Conservation (phyloP, 2,888 invertebrate genomes). For the Koerneria pararmatus region DNA sequence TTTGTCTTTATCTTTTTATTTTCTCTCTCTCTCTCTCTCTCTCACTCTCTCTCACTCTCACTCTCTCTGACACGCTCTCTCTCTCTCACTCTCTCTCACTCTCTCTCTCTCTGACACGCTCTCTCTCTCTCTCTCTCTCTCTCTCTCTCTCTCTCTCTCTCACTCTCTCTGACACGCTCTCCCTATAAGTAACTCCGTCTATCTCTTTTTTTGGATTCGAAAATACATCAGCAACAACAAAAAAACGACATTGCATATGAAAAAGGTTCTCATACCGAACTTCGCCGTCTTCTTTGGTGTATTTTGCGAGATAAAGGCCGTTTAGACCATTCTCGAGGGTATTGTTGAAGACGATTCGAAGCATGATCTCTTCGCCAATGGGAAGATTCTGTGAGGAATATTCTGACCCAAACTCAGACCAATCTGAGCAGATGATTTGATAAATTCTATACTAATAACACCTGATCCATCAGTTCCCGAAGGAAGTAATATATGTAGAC, state of each 20-base stretch:
- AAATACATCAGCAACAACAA: too few species aligned
- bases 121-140: background rate
- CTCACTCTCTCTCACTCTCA: background rate
- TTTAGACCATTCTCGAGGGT: slow-evolving; percentile 6
- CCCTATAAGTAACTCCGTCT: too few species aligned
- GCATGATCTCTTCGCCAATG: slow-evolving; percentile 7
- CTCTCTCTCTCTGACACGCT: background rate
- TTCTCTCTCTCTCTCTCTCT: too few species aligned
- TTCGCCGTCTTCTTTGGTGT: slow-evolving; percentile 18
- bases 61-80: too few species aligned
- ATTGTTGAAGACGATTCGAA: slow-evolving; percentile 15
- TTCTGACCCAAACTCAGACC: too few species aligned
- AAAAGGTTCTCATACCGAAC: background rate
- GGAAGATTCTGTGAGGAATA: too few species aligned
- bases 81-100: background rate
- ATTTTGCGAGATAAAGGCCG: slow-evolving; percentile 17
- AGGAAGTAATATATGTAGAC: too few species aligned
- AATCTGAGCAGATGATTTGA: too few species aligned
- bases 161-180: background rate
- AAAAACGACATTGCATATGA: too few species aligned
- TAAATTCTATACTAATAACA: too few species aligned
- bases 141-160: background rate
- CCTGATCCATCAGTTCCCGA: too few species aligned
- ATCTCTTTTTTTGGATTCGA: too few species aligned
- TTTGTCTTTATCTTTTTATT: background rate